These are phyloP conservation scores for Ylistrum balloti DNA, from an alignment of 1,140 invertebrate species.

Conservation along the genomic window DNA sequence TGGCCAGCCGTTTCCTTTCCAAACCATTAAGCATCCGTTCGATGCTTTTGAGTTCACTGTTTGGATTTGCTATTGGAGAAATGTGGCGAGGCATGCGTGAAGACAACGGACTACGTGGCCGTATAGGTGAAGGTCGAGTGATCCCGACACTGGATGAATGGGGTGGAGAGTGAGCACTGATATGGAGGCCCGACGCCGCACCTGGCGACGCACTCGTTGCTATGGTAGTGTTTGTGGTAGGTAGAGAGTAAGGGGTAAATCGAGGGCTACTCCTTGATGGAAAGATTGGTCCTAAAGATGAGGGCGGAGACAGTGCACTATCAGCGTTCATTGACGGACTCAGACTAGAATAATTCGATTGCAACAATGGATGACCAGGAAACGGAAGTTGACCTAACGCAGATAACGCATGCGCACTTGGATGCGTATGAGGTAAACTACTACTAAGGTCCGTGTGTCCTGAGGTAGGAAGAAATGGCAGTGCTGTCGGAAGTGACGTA, in stretches of 20 bases:
- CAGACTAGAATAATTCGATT: conserved; percentile 66
- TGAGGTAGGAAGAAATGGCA: conserved; percentile 67
- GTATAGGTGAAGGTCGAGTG: conserved; percentile 80
- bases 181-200: conserved; percentile 73
- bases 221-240: conserved; percentile 83
- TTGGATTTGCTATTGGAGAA: conserved; percentile 78
- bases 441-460: conserved; percentile 64
- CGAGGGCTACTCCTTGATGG: conserved; percentile 84
- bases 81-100: conserved; percentile 59
- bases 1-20: conserved; percentile 83
- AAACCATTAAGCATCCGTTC: conserved; percentile 98
- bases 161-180: conserved; percentile 85
- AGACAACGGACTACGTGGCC: conserved; percentile 68
- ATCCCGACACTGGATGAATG: conserved; percentile 84
- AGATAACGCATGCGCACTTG: conserved; percentile 65
- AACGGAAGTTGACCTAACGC: conserved; percentile 66
- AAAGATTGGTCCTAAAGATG: conserved; percentile 71
- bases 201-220: conserved; percentile 75
- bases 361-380: conserved; percentile 65
- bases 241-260: conserved; percentile 93
- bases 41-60: conserved; percentile 93
- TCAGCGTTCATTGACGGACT: conserved; percentile 62
- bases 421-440: conserved; percentile 65
- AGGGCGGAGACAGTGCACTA: conserved; percentile 58
- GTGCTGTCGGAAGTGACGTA: conserved; percentile 64